phyloP scores from a whole-genome alignment of 2,888 invertebrate genomes.

The Brassicogethes aeneus region DNA sequence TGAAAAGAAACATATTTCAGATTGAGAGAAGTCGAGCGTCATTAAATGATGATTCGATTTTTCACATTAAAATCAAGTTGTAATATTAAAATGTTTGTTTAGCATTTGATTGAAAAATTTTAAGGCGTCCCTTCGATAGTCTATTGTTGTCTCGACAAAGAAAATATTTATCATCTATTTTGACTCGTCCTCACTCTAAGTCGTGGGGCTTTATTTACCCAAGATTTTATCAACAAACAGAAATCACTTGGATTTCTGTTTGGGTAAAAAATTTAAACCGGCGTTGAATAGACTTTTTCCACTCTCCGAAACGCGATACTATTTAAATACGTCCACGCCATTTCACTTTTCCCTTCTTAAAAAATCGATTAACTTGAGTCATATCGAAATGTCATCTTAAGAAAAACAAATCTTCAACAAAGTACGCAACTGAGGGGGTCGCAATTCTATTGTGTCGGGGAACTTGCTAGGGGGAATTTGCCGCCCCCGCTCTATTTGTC shows the following conservation, averaged over 20 bases:
- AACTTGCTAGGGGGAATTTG: background rate
- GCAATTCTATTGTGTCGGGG: background rate
- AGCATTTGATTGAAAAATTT: too few species aligned
- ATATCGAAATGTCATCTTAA: conserved; percentile 40
- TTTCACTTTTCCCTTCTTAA: conserved; percentile 13
- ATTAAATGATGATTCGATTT: too few species aligned
- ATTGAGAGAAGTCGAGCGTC: too few species aligned
- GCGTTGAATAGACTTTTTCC: background rate
- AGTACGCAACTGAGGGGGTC: conserved; percentile 27
- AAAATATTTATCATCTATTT: conserved; percentile 1
- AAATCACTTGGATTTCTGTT: background rate
- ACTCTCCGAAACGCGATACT: conserved; percentile 14
- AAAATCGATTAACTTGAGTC: conserved; percentile 27
- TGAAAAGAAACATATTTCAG: too few species aligned
- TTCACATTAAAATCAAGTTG: too few species aligned
- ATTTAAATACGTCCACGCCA: conserved; percentile 23
- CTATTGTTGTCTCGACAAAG: background rate
- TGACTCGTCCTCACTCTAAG: background rate
- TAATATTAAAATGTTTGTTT: too few species aligned
- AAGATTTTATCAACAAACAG: background rate
- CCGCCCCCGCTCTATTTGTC: conserved; percentile 37
- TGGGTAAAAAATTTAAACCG: background rate
- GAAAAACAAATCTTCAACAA: conserved; percentile 37
- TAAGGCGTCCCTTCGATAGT: too few species aligned
- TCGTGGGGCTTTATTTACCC: background rate